phyloP scores from a whole-genome alignment of 2,797 vertebrate genomes.

The Aotus griseimembra region DNA sequence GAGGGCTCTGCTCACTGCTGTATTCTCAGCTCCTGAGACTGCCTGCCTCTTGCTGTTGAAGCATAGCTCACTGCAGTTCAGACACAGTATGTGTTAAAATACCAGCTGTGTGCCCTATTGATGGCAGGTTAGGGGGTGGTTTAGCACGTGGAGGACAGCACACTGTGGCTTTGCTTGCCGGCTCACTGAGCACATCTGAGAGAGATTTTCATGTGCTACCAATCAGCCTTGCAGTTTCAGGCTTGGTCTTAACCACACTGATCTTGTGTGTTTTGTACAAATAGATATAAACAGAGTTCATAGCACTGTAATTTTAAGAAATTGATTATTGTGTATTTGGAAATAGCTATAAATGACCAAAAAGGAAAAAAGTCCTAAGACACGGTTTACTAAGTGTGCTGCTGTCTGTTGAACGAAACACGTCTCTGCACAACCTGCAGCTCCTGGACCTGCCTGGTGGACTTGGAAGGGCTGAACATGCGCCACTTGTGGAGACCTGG shows the following conservation, averaged over 20 bases:
- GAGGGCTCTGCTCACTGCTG: rapidly evolving
- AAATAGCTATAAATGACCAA: neutral
- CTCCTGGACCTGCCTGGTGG: constrained; percentile 93
- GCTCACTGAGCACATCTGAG: rapidly evolving
- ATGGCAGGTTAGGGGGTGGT: neutral
- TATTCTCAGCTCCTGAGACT: rapidly evolving
- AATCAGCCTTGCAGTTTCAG: neutral
- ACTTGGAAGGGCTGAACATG: constrained; percentile 94
- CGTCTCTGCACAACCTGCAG: constrained; percentile 71
- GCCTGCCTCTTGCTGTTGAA: rapidly evolving
- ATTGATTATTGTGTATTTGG: neutral
- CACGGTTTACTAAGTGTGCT: neutral
- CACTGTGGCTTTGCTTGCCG: neutral
- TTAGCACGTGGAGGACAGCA: rapidly evolving
- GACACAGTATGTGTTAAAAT: rapidly evolving
- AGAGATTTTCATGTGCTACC: rapidly evolving
- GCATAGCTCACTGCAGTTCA: rapidly evolving
- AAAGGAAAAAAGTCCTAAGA: neutral
- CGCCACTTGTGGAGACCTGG: constrained; percentile 92
- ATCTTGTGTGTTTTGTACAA: rapidly evolving
- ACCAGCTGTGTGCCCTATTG: rapidly evolving
- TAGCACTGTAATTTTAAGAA: neutral
- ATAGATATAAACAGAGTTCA: rapidly evolving
- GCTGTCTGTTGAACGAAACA: rapidly evolving
- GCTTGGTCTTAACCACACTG: rapidly evolving